These are phyloP conservation scores for Anolis apletophallus DNA, from an alignment of 2,797 vertebrate genomes.

Conservation along the genomic window DNA sequence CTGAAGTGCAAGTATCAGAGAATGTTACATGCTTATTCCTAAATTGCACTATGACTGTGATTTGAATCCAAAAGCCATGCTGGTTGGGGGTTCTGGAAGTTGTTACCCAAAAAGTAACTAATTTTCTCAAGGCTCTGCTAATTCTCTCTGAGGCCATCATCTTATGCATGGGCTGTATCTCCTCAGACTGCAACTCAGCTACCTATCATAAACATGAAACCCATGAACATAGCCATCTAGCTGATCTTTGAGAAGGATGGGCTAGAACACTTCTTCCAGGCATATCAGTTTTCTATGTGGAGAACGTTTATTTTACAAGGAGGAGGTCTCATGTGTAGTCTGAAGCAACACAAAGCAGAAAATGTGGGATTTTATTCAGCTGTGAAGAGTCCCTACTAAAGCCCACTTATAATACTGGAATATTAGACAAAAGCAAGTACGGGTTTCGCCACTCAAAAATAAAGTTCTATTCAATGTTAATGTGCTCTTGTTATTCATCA, in stretches of 20 bases:
- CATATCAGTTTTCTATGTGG: neutral
- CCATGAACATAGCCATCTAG: neutral
- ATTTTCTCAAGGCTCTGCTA: too few species aligned
- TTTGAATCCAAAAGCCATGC: too few species aligned
- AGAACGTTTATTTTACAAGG: neutral
- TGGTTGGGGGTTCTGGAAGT: too few species aligned
- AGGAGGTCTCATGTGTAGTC: too few species aligned
- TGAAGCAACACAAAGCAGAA: too few species aligned
- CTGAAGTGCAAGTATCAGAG: neutral
- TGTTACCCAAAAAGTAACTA: too few species aligned
- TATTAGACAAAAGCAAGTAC: constrained; percentile 13
- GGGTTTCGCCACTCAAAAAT: constrained; percentile 57
- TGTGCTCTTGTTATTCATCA: constrained; percentile 69
- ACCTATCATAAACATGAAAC: neutral
- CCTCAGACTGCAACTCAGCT: neutral
- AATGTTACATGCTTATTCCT: neutral
- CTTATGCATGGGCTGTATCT: neutral
- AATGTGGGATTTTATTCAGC: too few species aligned
- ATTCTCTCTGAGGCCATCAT: neutral
- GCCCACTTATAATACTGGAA: constrained; percentile 58
- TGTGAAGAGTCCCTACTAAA: constrained; percentile 7
- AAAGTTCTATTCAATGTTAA: constrained; percentile 68
- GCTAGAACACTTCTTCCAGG: too few species aligned
- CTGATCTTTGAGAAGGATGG: too few species aligned
- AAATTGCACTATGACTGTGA: neutral